Evolutionary conservation across 2,888 invertebrate genomes (phyloP), one percentile per base, ranked within the genome.

Genomic region (Macrophya alboannulata): DNA sequence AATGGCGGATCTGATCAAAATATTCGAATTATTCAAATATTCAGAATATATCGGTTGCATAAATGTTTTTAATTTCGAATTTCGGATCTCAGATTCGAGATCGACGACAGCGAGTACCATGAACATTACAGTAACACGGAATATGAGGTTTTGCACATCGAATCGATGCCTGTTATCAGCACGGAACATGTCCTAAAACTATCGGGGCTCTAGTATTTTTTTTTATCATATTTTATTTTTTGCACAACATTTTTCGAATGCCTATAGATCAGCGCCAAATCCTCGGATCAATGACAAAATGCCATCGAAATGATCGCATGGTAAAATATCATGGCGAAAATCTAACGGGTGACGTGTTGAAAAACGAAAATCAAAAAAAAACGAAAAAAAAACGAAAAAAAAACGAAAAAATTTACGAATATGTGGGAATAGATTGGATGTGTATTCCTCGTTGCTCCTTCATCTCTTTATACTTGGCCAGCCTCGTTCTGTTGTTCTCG

Each of bases 401-500:
- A 5, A 59, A 10, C 12, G 5, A 31, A 17, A 51, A 51, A 55
- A 55, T 55, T 55, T 17, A 17, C 31, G 31, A 40, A 51, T 51
- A 45, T 10, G 45, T 74, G 43, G 10, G 1, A 45, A 17, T 77
- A 43, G 45, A 74, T 77, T 55, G 72, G 72, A 45, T 74, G 43
- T 37, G 62, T 17, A 62, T 81, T 21, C 81, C 25, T 43, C 25
- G 43, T 77, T 37, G 77, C 43, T 81, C 17, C 81, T 65, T 81
- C 65, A 81, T 81, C 81, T 43, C 81, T 81, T 81, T 48, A 83
- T 83, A 68, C 83, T 68, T 68, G 83, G 83, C 89, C 90, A 90
- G 88, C 90, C 89, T 90, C 91, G 89, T 92, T 92, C 92, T 91
- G 91, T 93, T 92, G 92, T 93, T 93, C 93, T 92, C 92, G 91